Percentiles rank a stretch among this genome's conserved stretches.
Evolutionary conservation across 2,797 vertebrate genomes (phyloP).

Genomic region (Trichosurus vulpecula): DNA sequence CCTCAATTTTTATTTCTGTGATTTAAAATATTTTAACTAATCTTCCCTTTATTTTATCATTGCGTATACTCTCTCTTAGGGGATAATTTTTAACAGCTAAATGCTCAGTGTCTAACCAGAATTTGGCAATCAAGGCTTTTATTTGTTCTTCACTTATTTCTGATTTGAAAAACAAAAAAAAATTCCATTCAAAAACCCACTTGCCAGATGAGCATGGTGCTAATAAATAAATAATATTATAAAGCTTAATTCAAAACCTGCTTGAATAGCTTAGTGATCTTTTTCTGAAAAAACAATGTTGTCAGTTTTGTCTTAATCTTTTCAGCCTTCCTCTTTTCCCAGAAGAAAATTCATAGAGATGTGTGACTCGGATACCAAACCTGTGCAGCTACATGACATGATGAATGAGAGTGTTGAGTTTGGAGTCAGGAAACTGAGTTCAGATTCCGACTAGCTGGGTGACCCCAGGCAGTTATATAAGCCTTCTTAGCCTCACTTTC

Average conservation of each 20-base stretch:
- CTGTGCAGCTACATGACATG: background rate
- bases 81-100: background rate
- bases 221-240: rapidly evolving
- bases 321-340: background rate
- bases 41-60: background rate
- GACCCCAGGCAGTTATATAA: too few relatives aligned
- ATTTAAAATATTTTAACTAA: background rate
- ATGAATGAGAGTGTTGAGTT: background rate
- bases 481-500: background rate
- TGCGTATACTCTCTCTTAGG: background rate
- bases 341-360: background rate
- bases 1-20: background rate
- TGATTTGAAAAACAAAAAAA: background rate
- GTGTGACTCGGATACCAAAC: background rate
- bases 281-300: background rate
- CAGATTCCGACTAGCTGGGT: background rate
- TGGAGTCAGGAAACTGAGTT: background rate
- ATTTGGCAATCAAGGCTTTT: background rate
- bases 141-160: background rate
- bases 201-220: background rate
- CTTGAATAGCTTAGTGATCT: background rate
- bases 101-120: background rate
- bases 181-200: background rate
- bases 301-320: background rate
- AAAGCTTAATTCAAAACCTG: background rate